These are phyloP conservation scores for Papilio helenus DNA, from an alignment of 1,140 invertebrate species.

Conservation along the genomic window DNA sequence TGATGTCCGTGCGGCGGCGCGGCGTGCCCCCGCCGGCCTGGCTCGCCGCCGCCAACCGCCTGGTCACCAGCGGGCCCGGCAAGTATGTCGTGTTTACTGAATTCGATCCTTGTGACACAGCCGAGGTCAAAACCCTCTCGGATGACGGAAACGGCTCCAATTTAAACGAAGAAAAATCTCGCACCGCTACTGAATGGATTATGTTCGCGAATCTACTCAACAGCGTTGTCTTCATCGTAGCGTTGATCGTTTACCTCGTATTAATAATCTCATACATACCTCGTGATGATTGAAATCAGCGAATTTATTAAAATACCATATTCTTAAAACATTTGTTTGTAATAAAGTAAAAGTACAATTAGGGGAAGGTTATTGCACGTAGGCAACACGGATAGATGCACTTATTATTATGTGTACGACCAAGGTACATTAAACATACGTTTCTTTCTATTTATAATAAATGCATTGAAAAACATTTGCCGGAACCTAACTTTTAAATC, in stretches of 20 bases:
- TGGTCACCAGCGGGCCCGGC: slow-evolving; percentile 62
- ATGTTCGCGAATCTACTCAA: slow-evolving; percentile 69
- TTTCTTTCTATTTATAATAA: background rate
- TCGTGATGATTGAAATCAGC: slow-evolving; percentile 48
- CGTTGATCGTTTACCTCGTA: slow-evolving; percentile 61
- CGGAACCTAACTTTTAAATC: background rate
- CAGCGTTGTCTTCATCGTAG: slow-evolving; percentile 61
- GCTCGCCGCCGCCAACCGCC: slow-evolving; percentile 58
- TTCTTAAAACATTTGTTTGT: no score
- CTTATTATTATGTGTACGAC: background rate
- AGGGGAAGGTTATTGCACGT: background rate
- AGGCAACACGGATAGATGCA: background rate
- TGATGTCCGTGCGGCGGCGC: slow-evolving; percentile 63
- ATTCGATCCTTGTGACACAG: slow-evolving; percentile 63
- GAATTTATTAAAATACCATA: background rate
- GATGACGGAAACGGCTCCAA: slow-evolving; percentile 50
- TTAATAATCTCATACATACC: slow-evolving; percentile 67
- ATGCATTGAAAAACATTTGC: background rate
- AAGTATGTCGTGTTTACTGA: slow-evolving; percentile 75
- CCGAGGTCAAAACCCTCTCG: slow-evolving; percentile 55
- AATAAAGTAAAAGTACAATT: background rate
- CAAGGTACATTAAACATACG: background rate
- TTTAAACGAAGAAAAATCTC: slow-evolving; percentile 43
- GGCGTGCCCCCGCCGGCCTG: slow-evolving; percentile 56
- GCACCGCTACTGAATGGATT: slow-evolving; percentile 60